Base-by-base conservation (phyloP, 2,113 vertebrate genomes). In the Bubo bubo region DNA sequence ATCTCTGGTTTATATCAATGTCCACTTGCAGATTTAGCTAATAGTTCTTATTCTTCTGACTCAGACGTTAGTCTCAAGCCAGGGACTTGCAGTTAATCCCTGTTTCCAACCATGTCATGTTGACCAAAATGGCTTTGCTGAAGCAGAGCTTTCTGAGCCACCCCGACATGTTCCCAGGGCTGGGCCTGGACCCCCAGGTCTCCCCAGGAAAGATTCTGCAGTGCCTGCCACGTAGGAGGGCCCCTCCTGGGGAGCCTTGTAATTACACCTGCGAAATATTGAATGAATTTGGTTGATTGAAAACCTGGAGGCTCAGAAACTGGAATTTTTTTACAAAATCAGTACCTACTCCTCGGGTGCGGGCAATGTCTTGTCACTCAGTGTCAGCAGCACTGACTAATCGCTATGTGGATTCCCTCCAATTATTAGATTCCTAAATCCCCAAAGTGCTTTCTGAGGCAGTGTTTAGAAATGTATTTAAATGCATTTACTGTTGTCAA, bases 221-320 rank as follows among this genome's bases (percentile, higher is more conserved):
- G 23, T 4, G 14, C 23, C 56, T 18, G 49, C 22, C 11, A 3
- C 0, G 0, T 3, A 14, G 30, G 6, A 62, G 83, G 4, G 79
- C 4, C 35, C 13, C 12, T 53, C 50, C 24, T 39, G 21, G 32
- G 28, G 43, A 45, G 43, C 43, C 43, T 45, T 10, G 2, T 4
- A 8, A 5, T 52, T 28, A 8, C 27, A 24, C 18, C 76, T n/a
- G 3, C 0, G 0, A 27, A 58, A 12, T 3, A 6, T 0, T 17
- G 50, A 35, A 30, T 24, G 6, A 5, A 27, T 4, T 17, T 43
- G 19, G 12, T 3, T 16, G 37, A 18, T 4, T 14, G 74, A 58
- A 37, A 56, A 9, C 9, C 13, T 39, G 9, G 15, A 50, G n/a
- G 34, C 45, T 32, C 12, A 21, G 72, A 58, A 73, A 43, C 27